A percentile compares a stretch with the other conserved stretches of the same genome.
phyloP scores from a whole-genome alignment of 1,140 invertebrate species.

The Colletes latitarsis region DNA sequence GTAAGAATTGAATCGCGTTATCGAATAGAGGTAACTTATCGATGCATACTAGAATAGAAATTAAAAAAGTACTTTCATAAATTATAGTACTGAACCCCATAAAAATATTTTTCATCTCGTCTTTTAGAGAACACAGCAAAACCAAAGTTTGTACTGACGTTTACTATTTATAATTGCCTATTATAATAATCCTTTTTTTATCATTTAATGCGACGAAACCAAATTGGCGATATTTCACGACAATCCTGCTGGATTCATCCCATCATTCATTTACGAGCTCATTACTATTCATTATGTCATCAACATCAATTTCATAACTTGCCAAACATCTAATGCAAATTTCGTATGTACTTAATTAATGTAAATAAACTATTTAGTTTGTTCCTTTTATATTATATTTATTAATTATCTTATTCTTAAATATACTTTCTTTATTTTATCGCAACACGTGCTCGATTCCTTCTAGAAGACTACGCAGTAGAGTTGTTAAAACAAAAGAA shows the following conservation, averaged over 20 bases:
- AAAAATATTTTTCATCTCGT: background rate
- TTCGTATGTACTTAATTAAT: constrained; percentile 24
- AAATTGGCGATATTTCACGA: background rate
- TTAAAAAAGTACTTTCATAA: background rate
- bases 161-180: constrained; percentile 25
- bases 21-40: background rate
- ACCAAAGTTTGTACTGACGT: background rate
- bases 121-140: constrained; percentile 31
- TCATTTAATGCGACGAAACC: background rate
- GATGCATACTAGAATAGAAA: background rate
- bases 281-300: background rate
- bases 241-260: background rate
- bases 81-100: background rate
- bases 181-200: constrained; percentile 4
- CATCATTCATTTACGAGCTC: background rate
- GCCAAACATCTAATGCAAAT: background rate
- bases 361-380: too few species aligned
- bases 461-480: too few species aligned
- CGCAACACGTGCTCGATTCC: too few species aligned
- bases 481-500: too few species aligned
- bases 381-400: too few species aligned
- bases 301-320: too few species aligned
- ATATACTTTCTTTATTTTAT: too few species aligned
- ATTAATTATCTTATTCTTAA: too few species aligned
- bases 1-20: background rate